Base-by-base conservation (phyloP, 2,113 vertebrate genomes). In the Probosciger aterrimus region DNA sequence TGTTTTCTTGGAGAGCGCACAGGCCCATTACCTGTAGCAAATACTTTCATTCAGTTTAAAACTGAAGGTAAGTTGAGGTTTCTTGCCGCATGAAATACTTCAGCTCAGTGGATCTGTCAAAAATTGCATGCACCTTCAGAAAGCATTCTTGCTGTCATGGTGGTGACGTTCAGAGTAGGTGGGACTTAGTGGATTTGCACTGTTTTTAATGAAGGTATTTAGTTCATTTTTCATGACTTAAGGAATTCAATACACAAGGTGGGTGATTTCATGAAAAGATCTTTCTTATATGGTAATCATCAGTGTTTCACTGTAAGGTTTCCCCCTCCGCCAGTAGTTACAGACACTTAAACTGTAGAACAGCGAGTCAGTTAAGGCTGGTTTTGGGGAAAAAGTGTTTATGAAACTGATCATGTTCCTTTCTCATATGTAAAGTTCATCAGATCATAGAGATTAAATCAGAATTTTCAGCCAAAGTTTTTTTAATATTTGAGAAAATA, bases 391-490 rank as follows among this genome's bases (percentile, higher is more conserved):
- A 41, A 47, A 79, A 79, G 23, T 11, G 7, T 27, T 44, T 10
- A 33, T 16, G 28, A 57, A 80, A 70, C 19, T 43, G 60, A 2
- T 0, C 55, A 2, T 1, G 1, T 86, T 90, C 46, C 30, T 35
- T 5, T 27, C 46, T 80, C 67, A 19, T 15, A 22, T 37, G 18
- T 74, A 33, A 75, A 67, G 10, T 30, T 77, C 30, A 49, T 46
- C 3, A 17, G 33, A 53, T 50, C 2, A 0, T 13, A 43, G 22
- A 78, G 23, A 37, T 3, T 0, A 47, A 65, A 49, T 14, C 18
- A 86, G 60, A 44, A 28, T 35, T 76, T 74, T 64, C 44, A 47
- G 16, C 53, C 33, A 12, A 82, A 28, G 28, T 27, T 35, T 57
- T 88, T 60, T 39, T 47, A 55, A 13, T 60, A 78, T 35, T 68